Evolutionary conservation across 1,140 invertebrate species (phyloP), one percentile per base, ranked within the genome.

Genomic region (Chrysoperla carnea): DNA sequence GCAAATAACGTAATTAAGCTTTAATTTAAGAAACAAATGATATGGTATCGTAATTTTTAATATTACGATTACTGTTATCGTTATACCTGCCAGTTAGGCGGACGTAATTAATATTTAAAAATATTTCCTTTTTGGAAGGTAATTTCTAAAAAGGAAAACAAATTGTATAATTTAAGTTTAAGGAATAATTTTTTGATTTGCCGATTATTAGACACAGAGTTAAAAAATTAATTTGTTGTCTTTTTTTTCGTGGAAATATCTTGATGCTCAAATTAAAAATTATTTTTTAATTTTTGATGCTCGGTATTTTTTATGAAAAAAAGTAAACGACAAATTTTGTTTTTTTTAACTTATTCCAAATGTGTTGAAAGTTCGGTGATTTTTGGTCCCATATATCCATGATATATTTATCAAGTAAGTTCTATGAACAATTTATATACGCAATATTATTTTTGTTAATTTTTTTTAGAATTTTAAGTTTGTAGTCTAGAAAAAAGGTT

Each of bases 341-440:
- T 12, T 9, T 33, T 11, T 33, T 9, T 33, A 33, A 33, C 8
- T 33, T 6, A 33, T 33, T 33, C 31, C 8, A 36, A 39, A 40
- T 46, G 41, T 46, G 48, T 48, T 60, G 62, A 67, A 72, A 67
- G 64, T 63, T 66, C 67, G 70, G 73, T 76, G 76, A 77, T 79
- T 75, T 78, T 83, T 76, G 77, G 76, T 82, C 81, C 81, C 81
- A 85, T 87, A 88, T 88, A 88, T 86, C 84, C 85, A 86, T 86
- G 84, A 86, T 88, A 86, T 88, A 87, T 85, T 77, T 75, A 67
- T 70, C 66, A 64, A 66, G 82, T 86, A 88, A 79, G 84, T 88
- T 88, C 83, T 82, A 82, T 88, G 83, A 88, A 88, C 84, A 70
- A 73, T 56, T 58, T 59, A 59, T 12, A 33, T 13, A 23, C 5